phyloP scores from a whole-genome alignment of 2,797 vertebrate genomes.

The Xerus rutilus region DNA sequence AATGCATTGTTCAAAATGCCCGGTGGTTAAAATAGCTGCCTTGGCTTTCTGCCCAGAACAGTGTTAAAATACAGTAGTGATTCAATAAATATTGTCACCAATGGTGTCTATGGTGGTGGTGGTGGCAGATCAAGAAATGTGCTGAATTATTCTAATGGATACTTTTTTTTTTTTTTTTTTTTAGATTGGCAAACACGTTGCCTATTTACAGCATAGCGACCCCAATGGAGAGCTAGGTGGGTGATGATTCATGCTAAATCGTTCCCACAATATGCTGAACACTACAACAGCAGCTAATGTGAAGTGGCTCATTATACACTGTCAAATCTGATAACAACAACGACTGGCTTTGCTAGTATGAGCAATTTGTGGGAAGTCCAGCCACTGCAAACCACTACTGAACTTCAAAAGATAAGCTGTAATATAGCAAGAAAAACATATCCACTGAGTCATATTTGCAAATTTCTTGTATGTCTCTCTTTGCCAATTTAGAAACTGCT shows the following conservation, averaged over 20 bases:
- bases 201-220: slow-evolving; percentile 64
- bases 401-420: neutral
- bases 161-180: neutral
- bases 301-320: slow-evolving; percentile 69
- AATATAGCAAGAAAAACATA: neutral
- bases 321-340: slow-evolving; percentile 62
- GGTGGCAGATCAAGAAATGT: slow-evolving; percentile 38
- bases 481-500: slow-evolving; percentile 11
- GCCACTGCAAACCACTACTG: slow-evolving; percentile 16
- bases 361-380: slow-evolving; percentile 40
- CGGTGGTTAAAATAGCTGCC: slow-evolving; percentile 67
- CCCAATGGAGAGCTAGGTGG: slow-evolving; percentile 71
- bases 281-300: slow-evolving; percentile 1
- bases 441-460: slow-evolving; percentile 32
- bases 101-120: slow-evolving; percentile 42
- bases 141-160: slow-evolving; percentile 54
- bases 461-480: slow-evolving; percentile 42
- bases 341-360: neutral
- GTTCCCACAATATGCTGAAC: slow-evolving; percentile 42
- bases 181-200: slow-evolving; percentile 60
- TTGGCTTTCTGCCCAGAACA: slow-evolving; percentile 72
- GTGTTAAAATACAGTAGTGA: slow-evolving; percentile 69
- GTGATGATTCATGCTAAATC: slow-evolving; percentile 74
- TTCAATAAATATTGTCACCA: slow-evolving; percentile 76
- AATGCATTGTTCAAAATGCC: slow-evolving; percentile 62